These are phyloP conservation scores for Notothenia rossii DNA, from an alignment of 2,113 vertebrate genomes.

Conservation along the genomic window DNA sequence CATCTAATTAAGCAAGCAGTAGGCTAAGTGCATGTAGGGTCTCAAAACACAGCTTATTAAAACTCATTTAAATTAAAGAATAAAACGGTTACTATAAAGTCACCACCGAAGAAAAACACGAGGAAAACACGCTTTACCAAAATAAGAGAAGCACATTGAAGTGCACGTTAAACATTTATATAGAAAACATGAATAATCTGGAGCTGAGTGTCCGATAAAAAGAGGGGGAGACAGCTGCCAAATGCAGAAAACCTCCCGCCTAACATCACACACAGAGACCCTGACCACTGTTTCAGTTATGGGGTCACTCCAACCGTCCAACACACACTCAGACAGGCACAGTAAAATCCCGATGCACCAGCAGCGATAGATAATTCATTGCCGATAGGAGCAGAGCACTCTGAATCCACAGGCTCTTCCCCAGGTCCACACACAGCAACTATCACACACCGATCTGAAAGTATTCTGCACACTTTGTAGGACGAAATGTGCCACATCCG, in stretches of 20 bases:
- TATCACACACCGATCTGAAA: constrained; percentile 10
- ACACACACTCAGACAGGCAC: not conserved
- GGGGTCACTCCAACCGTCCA: constrained; percentile 41
- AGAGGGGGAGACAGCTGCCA: constrained; percentile 17
- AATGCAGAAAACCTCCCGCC: constrained; percentile 72
- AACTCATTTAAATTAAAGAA: not conserved
- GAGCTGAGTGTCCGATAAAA: not conserved
- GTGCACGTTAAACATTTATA: not conserved
- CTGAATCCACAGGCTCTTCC: constrained; percentile 72
- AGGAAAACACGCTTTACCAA: not conserved
- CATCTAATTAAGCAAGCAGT: not conserved
- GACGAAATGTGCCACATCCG: constrained; percentile 1
- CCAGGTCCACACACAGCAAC: not conserved
- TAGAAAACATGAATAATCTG: not conserved
- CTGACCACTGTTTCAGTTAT: constrained; percentile 33
- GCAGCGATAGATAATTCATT: constrained; percentile 53
- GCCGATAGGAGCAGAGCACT: constrained; percentile 43
- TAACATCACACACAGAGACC: constrained; percentile 33
- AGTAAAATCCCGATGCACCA: constrained; percentile 55
- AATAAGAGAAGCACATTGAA: not conserved
- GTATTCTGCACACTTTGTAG: constrained; percentile 20
- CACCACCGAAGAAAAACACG: not conserved
- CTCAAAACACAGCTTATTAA: not conserved
- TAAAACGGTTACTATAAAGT: constrained; percentile 17
- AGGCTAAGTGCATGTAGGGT: not conserved